Evolutionary conservation across 2,888 invertebrate genomes (phyloP), one percentile per base, ranked within the genome.

Genomic region (Drosophila phalerata): DNA sequence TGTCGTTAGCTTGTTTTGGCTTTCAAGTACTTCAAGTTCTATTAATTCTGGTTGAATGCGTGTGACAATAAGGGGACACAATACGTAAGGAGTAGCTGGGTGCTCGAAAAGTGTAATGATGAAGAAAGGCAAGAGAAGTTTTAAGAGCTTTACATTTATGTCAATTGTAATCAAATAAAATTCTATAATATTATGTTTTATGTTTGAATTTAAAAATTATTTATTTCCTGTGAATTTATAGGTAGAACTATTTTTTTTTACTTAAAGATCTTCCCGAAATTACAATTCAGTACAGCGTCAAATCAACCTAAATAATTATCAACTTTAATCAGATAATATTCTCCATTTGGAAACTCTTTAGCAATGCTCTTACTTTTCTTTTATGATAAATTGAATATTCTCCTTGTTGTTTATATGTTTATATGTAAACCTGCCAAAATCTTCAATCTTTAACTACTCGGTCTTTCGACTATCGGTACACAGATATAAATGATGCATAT

Each of bases 401-500:
- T 56, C 28, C 19, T 75, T 75, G 49, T 60, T 37, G 32, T 11
- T 6, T 4, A 8, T 45, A 34, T 37, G 32, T 11, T 6, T 4
- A 8, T 45, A 34, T 45, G 57, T 37, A 48, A 70, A 43, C 61
- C 72, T 66, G 48, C 19, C 43, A 4, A 73, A 73, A 73, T 62
- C 55, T 55, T 43, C 57, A 77, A 66, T 57, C 69, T 56, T 76
- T 55, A 62, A 65, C 73, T 57, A 45, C 11, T 68, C 56, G 61
- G 56, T 48, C 49, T 55, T 48, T 69, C 58, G 19, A 47, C 62
- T 52, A 48, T 60, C 52, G 43, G 52, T 52, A 61, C 49, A 53
- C 53, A 25, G 42, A 15, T 64, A 83, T 85, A 75, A 79, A 83
- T 73, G 70, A 79, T 83, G 82, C 82, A 83, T 78, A 70, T 85